These are phyloP conservation scores for Heteronetta atricapilla DNA, from an alignment of 2,113 vertebrate species.

Conservation along the genomic window DNA sequence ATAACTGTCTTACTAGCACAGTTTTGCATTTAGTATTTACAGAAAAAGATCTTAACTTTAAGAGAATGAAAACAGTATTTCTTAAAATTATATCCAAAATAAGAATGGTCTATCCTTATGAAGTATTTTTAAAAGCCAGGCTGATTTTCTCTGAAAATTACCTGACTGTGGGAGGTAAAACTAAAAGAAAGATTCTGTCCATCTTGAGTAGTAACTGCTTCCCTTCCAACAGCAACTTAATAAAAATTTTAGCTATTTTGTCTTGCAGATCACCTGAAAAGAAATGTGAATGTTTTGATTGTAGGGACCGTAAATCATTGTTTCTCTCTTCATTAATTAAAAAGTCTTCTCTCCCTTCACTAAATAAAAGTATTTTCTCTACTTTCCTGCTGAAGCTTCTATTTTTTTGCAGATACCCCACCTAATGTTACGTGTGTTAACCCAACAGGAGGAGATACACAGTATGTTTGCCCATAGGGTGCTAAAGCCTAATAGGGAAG, in stretches of 20 bases:
- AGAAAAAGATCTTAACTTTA: background rate
- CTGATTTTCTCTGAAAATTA: conserved; percentile 43
- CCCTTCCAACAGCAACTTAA: conserved; percentile 14
- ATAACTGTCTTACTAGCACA: background rate
- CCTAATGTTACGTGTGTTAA: conserved; percentile 3
- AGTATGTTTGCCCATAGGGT: background rate
- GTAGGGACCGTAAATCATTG: background rate
- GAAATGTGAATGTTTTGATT: background rate
- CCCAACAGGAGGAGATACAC: background rate
- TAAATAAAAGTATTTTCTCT: background rate
- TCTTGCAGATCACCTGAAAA: conserved; percentile 61
- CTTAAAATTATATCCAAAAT: background rate
- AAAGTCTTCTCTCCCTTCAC: background rate
- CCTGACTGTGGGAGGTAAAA: conserved; percentile 17
- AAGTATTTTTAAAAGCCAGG: background rate
- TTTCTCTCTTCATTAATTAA: background rate
- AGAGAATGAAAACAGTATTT: background rate
- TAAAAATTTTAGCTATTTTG: background rate
- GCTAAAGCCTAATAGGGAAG: background rate
- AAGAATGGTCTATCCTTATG: background rate
- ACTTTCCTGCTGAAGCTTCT: background rate
- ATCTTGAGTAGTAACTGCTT: conserved; percentile 46
- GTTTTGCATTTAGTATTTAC: conserved; percentile 14
- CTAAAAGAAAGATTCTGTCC: conserved; percentile 29
- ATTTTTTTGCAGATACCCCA: background rate